These are phyloP conservation scores for Phataginus tricuspis DNA, from an alignment of 2,797 vertebrate species.

Conservation along the genomic window DNA sequence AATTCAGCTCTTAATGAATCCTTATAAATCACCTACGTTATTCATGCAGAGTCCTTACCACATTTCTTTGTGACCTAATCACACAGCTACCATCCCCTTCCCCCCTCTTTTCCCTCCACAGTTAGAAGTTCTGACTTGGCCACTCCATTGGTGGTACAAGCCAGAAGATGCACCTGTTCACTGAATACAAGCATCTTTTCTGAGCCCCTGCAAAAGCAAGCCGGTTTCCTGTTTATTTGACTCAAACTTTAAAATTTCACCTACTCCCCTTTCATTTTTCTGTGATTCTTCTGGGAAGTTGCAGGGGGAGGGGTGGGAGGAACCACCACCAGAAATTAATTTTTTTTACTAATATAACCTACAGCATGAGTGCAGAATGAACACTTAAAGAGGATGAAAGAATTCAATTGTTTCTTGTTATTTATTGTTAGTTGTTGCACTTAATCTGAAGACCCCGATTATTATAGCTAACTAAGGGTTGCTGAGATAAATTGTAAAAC, in stretches of 20 bases:
- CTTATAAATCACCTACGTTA: constrained; percentile 74
- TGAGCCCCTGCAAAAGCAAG: constrained; percentile 52
- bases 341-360: constrained; percentile 21
- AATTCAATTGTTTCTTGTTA: not conserved
- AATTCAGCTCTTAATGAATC: constrained; percentile 90
- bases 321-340: not conserved
- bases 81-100: constrained; percentile 25
- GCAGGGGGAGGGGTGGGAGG: not conserved
- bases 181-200: not conserved
- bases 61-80: constrained; percentile 54
- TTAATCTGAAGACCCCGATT: not conserved
- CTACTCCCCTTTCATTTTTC: constrained; percentile 35
- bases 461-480: constrained; percentile 12
- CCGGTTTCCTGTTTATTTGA: constrained; percentile 25
- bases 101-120: not conserved
- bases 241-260: constrained; percentile 12
- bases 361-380: not conserved
- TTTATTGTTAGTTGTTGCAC: not conserved
- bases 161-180: constrained; percentile 36
- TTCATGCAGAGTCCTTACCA: constrained; percentile 63
- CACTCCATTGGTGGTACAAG: not conserved
- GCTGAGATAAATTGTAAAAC: constrained; percentile 33
- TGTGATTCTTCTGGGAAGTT: constrained; percentile 2
- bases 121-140: constrained; percentile 46
- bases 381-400: constrained; percentile 23